Percentiles rank a stretch among this genome's conserved stretches.
Conservation (phyloP, 2,797 vertebrate species). For the Gobionotothen gibberifrons region DNA sequence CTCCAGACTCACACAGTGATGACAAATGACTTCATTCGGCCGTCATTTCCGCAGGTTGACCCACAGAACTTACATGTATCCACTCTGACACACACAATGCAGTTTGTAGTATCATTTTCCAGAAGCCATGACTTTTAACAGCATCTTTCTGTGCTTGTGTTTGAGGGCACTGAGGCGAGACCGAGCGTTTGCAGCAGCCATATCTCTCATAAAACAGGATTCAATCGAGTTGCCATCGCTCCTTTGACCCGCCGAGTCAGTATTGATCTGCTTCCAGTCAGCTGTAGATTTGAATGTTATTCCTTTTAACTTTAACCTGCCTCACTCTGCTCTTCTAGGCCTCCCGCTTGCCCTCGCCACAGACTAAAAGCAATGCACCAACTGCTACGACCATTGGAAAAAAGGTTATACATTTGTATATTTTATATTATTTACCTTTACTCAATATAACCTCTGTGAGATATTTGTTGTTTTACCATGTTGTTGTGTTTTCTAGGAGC, state of each 20-base stretch:
- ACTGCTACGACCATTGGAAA: conserved; percentile 42
- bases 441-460: background rate
- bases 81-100: background rate
- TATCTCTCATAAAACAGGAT: conserved; percentile 66
- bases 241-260: conserved; percentile 64
- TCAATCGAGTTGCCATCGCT: conserved; percentile 49
- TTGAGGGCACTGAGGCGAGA: conserved; percentile 53
- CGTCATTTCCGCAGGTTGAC: conserved; percentile 58
- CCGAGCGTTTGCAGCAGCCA: conserved; percentile 22
- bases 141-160: conserved; percentile 34
- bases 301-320: conserved; percentile 4
- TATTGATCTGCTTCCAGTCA: conserved; percentile 16
- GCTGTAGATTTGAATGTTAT: conserved; percentile 1
- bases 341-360: conserved; percentile 28
- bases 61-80: background rate
- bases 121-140: conserved; percentile 14
- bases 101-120: background rate
- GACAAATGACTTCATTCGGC: conserved; percentile 63
- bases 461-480: background rate
- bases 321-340: conserved; percentile 46
- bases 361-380: conserved; percentile 11
- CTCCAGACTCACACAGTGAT: conserved; percentile 56
- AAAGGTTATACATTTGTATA: conserved; percentile 53
- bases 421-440: background rate
- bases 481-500: conserved; percentile 62